phyloP scores from a whole-genome alignment of 2,797 vertebrate genomes.

The Microctenopoma stevenorrisi region DNA sequence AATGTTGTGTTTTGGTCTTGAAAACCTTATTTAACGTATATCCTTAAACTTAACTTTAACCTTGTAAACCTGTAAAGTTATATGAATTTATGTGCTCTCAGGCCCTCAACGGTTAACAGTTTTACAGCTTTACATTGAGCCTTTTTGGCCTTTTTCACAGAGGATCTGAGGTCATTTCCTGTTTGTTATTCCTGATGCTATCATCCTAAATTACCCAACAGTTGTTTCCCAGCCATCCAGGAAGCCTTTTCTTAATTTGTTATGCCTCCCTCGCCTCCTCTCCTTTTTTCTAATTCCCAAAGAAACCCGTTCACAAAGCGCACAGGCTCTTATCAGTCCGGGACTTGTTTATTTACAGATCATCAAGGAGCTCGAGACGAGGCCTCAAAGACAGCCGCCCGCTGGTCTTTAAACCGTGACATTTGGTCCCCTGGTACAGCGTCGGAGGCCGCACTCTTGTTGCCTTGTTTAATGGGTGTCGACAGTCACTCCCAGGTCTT shows the following conservation, averaged over 20 bases:
- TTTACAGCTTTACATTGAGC: slow-evolving; percentile 26
- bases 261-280: slow-evolving; percentile 64
- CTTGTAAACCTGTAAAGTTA: no score
- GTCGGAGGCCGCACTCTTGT: slow-evolving; percentile 47
- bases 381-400: slow-evolving; percentile 46
- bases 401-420: slow-evolving; percentile 49
- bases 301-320: slow-evolving; percentile 36
- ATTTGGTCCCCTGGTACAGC: slow-evolving; percentile 48
- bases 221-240: slow-evolving; percentile 70
- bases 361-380: slow-evolving; percentile 56
- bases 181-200: slow-evolving; percentile 65
- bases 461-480: slow-evolving; percentile 66
- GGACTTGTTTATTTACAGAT: slow-evolving; percentile 77
- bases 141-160: slow-evolving; percentile 30
- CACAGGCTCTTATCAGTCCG: slow-evolving; percentile 53
- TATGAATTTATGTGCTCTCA: neutral
- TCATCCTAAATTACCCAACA: slow-evolving; percentile 55
- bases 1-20: no score
- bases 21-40: no score
- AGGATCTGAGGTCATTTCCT: slow-evolving; percentile 77
- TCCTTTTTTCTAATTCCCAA: slow-evolving; percentile 49
- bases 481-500: slow-evolving; percentile 74
- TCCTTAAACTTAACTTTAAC: no score
- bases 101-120: slow-evolving; percentile 14
- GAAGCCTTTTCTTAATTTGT: slow-evolving; percentile 76